Base-by-base conservation (phyloP, 2,888 invertebrate genomes). In the Drosophila mettleri region DNA sequence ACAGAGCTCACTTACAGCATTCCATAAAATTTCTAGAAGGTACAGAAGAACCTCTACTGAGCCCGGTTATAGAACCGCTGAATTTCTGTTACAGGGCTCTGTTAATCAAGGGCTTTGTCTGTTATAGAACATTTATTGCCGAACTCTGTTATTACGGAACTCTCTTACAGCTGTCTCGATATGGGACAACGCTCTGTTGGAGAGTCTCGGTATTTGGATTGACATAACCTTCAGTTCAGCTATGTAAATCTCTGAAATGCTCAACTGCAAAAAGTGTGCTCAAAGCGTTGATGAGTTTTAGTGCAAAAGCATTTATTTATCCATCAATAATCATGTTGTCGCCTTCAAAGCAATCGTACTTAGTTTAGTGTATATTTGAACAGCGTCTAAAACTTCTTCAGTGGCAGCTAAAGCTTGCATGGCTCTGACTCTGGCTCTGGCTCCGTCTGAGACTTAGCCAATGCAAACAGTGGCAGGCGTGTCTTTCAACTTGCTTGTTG, bases 381-480 rank as follows among this genome's bases (percentile, higher is more conserved):
- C 52, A 83, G 36, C 34, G 57, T 29, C 55, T 54, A 54, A 62
- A 24, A 34, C 75, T 69, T 74, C 72, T 86, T 71, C 81, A 80
- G 84, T 78, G 69, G 87, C 80, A 66, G 43, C 55, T 39, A 45
- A 45, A 12, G 24, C 31, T n/a, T 49, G 45, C 24, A 34, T 20
- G 29, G 24, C 53, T 59, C 16, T 54, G 64, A 41, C 61, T 60
- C 29, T 46, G 34, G 20, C 43, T 38, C 58, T 43, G 43, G 9
- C 38, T 18, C 38, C 6, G 49, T 57, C 29, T 65, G 62, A 48
- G 62, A 48, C 65, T 59, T 53, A 57, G 51, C 38, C 61, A 69
- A 63, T 60, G 61, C 51, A 73, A 80, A 73, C 38, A 73, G 36
- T 36, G 20, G 20, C 48, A 43, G 54, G 39, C 43, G 57, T 41